Evolutionary conservation across 2,797 vertebrate genomes (phyloP).

Genomic region (Parauchenoglanis punctatus): DNA sequence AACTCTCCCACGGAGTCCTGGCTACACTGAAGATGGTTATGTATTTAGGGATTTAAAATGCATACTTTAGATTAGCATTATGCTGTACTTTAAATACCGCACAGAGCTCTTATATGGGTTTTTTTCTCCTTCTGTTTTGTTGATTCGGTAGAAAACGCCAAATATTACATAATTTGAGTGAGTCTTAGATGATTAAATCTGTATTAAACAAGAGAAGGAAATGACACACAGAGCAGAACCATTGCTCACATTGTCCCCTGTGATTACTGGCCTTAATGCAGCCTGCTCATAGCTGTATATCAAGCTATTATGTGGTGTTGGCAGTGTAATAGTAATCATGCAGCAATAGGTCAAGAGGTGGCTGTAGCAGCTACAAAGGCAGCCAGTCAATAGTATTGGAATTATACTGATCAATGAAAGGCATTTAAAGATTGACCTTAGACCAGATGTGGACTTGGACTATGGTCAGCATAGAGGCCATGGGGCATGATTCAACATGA

Average conservation of each 20-base stretch:
- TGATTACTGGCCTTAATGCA: conserved; percentile 35
- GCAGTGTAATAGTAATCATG: conserved; percentile 53
- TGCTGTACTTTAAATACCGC: conserved; percentile 17
- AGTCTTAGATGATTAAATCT: conserved; percentile 25
- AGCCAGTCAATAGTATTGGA: conserved; percentile 53
- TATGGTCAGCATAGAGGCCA: conserved; percentile 47
- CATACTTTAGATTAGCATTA: conserved; percentile 17
- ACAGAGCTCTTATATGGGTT: background rate
- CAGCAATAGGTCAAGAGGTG: conserved; percentile 57
- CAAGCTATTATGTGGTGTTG: conserved; percentile 50
- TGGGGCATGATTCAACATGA: conserved; percentile 45
- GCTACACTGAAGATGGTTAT: background rate
- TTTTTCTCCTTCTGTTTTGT: background rate
- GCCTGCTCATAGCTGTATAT: conserved; percentile 19
- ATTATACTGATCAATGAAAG: conserved; percentile 55
- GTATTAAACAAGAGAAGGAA: conserved; percentile 19
- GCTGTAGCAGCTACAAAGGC: conserved; percentile 50
- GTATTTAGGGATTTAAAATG: conserved; percentile 28
- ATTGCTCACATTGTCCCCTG: conserved; percentile 35
- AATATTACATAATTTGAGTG: background rate
- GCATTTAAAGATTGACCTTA: conserved; percentile 60
- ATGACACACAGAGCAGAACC: conserved; percentile 12
- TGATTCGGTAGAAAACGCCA: background rate
- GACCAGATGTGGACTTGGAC: conserved; percentile 57
- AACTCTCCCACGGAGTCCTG: conserved; percentile 37